phyloP scores from a whole-genome alignment of 2,113 vertebrate genomes.

The Craseonycteris thonglongyai region DNA sequence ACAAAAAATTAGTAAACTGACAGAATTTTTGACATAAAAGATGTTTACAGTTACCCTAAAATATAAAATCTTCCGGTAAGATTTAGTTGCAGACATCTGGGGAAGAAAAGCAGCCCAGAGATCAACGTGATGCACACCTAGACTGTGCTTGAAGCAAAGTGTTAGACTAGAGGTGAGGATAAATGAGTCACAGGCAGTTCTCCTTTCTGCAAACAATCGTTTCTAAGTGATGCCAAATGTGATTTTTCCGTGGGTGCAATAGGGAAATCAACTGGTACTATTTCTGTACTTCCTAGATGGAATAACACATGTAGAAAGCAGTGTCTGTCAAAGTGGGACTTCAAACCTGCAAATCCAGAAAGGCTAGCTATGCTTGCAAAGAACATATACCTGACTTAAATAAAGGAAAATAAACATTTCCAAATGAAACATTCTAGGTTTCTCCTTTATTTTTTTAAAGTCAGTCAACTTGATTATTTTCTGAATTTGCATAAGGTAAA shows the following conservation, averaged over 20 bases:
- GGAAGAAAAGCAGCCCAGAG: neutral
- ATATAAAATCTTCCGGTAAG: neutral
- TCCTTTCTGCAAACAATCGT: constrained; percentile 22
- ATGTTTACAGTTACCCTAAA: neutral
- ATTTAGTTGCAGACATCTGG: neutral
- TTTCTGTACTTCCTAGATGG: constrained; percentile 39
- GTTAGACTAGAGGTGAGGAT: neutral
- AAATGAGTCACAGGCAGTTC: constrained; percentile 25
- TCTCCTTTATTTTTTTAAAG: neutral
- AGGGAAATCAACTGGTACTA: neutral
- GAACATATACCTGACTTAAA: neutral
- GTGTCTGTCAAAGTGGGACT: constrained; percentile 23
- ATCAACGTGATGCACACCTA: neutral
- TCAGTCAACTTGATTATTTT: neutral
- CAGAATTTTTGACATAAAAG: neutral
- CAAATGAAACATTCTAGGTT: neutral
- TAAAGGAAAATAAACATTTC: neutral
- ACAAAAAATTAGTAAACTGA: neutral
- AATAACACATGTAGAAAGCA: neutral
- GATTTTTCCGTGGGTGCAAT: neutral
- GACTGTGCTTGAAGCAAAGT: neutral
- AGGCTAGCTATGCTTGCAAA: neutral
- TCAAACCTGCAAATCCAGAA: neutral
- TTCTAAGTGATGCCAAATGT: constrained; percentile 27
- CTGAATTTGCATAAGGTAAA: neutral